A percentile compares a stretch with the other conserved stretches of the same genome.
Conservation (phyloP, 2,797 vertebrate species). For the Anguilla obscura region DNA sequence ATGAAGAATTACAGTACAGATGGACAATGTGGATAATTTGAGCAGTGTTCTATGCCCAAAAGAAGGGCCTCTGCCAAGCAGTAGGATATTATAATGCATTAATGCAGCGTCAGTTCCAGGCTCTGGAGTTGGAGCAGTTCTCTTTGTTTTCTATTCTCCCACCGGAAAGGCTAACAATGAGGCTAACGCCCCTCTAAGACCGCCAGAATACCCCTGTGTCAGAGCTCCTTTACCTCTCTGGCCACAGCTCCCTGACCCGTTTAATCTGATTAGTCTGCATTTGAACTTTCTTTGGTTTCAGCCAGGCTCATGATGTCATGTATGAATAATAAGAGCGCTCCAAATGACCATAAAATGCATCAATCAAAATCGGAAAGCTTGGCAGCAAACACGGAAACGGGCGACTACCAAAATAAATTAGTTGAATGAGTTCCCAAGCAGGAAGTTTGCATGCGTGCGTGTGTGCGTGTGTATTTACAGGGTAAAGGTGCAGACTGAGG, state of each 20-base stretch:
- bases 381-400: constrained; percentile 42
- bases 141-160: background rate
- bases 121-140: background rate
- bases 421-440: constrained; percentile 53
- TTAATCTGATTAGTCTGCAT: background rate
- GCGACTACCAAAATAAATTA: constrained; percentile 48
- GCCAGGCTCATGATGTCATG: constrained; percentile 48
- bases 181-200: background rate
- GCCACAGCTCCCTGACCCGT: background rate
- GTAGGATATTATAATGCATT: background rate
- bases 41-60: background rate
- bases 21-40: background rate
- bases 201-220: background rate
- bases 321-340: constrained; percentile 27
- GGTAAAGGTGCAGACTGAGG: background rate
- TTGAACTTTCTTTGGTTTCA: background rate
- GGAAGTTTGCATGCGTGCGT: background rate
- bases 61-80: background rate
- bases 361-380: constrained; percentile 47
- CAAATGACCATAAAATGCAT: constrained; percentile 28
- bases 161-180: background rate
- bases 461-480: background rate
- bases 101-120: background rate
- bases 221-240: background rate
- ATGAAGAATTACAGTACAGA: constrained; percentile 16